A percentile compares a stretch with the other conserved stretches of the same genome.
phyloP scores from a whole-genome alignment of 2,888 invertebrate genomes.

The Allophyes oxyacanthae region DNA sequence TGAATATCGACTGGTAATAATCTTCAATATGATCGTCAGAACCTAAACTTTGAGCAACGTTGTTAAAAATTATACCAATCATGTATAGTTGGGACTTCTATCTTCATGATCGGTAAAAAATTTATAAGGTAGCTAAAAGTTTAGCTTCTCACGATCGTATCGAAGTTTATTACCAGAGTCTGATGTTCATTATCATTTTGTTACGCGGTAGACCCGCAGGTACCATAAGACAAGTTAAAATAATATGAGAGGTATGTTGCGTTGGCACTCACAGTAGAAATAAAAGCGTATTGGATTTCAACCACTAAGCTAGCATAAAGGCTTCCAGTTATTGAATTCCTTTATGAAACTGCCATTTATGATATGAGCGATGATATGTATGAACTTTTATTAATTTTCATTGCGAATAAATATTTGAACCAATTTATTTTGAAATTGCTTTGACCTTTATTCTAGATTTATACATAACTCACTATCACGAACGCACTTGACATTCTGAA shows the following conservation, averaged over 20 bases:
- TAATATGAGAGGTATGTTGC: conserved; percentile 12
- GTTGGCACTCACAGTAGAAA: conserved; percentile 29
- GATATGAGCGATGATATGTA: conserved; percentile 6
- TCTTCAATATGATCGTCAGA: no score
- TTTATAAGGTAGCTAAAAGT: no score
- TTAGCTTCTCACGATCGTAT: no score
- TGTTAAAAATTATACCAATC: no score
- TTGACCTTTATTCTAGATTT: conserved; percentile 20
- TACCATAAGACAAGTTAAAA: conserved; percentile 8
- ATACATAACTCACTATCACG: conserved; percentile 18
- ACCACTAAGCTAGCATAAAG: conserved; percentile 32
- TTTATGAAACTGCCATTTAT: conserved; percentile 32
- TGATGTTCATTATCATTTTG: no score
- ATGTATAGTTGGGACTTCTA: no score
- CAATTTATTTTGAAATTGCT: conserved; percentile 19
- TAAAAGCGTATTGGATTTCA: conserved; percentile 46
- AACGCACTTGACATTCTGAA: conserved; percentile 16
- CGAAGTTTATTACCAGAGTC: no score
- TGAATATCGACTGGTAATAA: no score
- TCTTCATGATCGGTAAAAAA: no score
- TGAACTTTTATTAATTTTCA: conserved; percentile 15
- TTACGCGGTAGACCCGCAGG: no score
- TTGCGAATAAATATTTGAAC: not conserved
- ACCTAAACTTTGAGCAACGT: no score
- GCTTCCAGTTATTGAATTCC: conserved; percentile 53